A percentile compares a stretch with the other conserved stretches of the same genome.
phyloP scores from a whole-genome alignment of 1,140 invertebrate genomes.

The Drosophila tsacasi region DNA sequence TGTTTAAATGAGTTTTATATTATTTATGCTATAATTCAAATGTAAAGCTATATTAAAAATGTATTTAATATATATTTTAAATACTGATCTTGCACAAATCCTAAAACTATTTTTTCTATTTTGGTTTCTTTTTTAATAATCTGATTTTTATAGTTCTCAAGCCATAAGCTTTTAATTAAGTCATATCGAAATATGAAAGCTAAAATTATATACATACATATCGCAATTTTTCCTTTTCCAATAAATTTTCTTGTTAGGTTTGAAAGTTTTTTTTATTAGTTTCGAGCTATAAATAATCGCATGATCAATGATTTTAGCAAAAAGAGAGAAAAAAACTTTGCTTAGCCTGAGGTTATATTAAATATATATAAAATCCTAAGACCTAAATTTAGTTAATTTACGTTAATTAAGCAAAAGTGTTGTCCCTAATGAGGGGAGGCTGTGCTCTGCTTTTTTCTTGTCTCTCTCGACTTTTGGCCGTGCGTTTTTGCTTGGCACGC shows the following conservation, averaged over 20 bases:
- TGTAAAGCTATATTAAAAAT: neutral
- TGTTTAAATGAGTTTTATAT: neutral
- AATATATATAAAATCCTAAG: neutral
- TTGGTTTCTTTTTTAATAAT: neutral
- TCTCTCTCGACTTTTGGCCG: slow-evolving; percentile 5
- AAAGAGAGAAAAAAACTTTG: too few species aligned
- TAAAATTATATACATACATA: neutral
- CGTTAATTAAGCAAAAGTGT: slow-evolving; percentile 49
- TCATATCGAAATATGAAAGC: neutral
- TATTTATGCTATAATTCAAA: neutral
- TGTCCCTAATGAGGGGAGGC: slow-evolving; percentile 50
- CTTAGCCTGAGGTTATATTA: neutral
- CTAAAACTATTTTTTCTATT: neutral
- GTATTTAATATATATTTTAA: too few species aligned
- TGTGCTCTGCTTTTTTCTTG: neutral
- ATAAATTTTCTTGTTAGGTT: slow-evolving; percentile 1
- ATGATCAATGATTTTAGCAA: slow-evolving; percentile 3
- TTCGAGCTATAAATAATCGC: slow-evolving; percentile 1
- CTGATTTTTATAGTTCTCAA: neutral
- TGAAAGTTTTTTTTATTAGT: neutral
- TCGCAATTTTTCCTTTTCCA: neutral
- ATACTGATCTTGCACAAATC: neutral
- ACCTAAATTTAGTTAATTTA: slow-evolving; percentile 21
- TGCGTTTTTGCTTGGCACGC: slow-evolving; percentile 60
- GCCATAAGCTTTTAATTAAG: neutral